A percentile compares a stretch with the other conserved stretches of the same genome.
phyloP scores from a whole-genome alignment of 1,140 invertebrate species.

The Lerema accius region DNA sequence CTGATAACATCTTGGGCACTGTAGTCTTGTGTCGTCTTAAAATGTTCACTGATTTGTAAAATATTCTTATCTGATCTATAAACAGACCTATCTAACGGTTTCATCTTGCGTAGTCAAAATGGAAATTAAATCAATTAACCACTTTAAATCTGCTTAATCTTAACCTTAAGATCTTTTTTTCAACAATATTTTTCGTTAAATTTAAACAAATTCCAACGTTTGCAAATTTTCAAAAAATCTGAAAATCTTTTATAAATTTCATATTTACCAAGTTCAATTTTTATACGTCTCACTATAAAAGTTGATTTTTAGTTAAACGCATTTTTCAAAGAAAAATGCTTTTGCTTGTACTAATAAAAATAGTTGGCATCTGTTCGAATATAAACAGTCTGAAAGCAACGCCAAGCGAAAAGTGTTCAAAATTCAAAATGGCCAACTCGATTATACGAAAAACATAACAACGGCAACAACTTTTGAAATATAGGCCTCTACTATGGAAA shows the following conservation, averaged over 20 bases:
- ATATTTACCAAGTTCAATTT: no score
- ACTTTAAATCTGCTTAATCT: background rate
- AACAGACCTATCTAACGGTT: background rate
- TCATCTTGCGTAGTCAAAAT: background rate
- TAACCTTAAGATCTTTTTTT: no score
- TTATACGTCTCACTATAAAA: no score
- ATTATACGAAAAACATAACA: conserved; percentile 37
- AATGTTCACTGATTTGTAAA: conserved; percentile 41
- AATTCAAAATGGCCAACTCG: conserved; percentile 33
- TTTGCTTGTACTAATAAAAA: conserved; percentile 3
- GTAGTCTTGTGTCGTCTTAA: conserved; percentile 43
- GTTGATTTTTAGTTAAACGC: no score
- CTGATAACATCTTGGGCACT: conserved; percentile 62
- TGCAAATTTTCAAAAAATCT: no score
- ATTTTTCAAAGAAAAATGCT: background rate
- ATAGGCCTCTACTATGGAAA: conserved; percentile 44
- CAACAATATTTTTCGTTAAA: conserved; percentile 10
- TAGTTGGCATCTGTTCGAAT: conserved; percentile 23
- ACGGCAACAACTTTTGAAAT: conserved; percentile 36
- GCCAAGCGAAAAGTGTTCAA: conserved; percentile 31
- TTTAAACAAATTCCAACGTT: background rate
- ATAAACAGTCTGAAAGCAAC: conserved; percentile 28
- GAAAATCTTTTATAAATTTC: no score
- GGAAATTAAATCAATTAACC: conserved; percentile 14
- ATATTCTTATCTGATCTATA: conserved; percentile 12